Evolutionary conservation across 2,113 vertebrate species (phyloP).

Genomic region (Muscicapa adusta): DNA sequence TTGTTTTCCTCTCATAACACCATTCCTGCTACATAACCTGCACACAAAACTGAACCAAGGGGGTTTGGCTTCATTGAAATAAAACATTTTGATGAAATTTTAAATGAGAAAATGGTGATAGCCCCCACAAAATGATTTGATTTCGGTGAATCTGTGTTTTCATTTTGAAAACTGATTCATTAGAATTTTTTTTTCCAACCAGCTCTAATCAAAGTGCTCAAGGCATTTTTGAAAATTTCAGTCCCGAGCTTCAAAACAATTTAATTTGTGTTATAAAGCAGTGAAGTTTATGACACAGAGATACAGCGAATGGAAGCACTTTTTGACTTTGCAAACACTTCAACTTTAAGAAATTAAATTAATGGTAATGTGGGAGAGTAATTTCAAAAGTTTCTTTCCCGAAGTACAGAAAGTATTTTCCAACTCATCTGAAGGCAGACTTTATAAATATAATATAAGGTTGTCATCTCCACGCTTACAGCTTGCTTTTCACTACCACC

Average conservation of each 20-base stretch:
- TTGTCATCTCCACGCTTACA: constrained; percentile 28
- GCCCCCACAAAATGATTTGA: not conserved
- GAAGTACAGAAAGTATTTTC: constrained; percentile 44
- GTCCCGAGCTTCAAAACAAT: constrained; percentile 14
- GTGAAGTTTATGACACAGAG: constrained; percentile 10
- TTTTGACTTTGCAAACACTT: constrained; percentile 46
- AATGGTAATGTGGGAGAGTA: constrained; percentile 59
- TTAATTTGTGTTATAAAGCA: constrained; percentile 23
- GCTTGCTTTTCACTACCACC: constrained; percentile 18
- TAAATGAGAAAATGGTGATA: not conserved
- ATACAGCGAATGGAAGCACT: not conserved
- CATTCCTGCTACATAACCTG: fast-evolving
- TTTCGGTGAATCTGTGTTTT: not conserved
- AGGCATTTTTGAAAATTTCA: constrained; percentile 24
- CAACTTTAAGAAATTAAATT: constrained; percentile 61
- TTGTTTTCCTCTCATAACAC: not conserved
- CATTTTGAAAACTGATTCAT: constrained; percentile 24
- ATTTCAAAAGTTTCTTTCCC: constrained; percentile 58
- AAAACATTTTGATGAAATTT: constrained; percentile 3
- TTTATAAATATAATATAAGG: constrained; percentile 66
- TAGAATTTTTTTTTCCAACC: not conserved
- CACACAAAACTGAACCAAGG: not conserved
- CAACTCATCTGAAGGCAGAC: constrained; percentile 46
- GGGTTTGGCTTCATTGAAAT: not conserved
- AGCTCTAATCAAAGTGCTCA: constrained; percentile 46